Conservation (phyloP, 2,888 invertebrate genomes). For the Siphlonurus alternatus region DNA sequence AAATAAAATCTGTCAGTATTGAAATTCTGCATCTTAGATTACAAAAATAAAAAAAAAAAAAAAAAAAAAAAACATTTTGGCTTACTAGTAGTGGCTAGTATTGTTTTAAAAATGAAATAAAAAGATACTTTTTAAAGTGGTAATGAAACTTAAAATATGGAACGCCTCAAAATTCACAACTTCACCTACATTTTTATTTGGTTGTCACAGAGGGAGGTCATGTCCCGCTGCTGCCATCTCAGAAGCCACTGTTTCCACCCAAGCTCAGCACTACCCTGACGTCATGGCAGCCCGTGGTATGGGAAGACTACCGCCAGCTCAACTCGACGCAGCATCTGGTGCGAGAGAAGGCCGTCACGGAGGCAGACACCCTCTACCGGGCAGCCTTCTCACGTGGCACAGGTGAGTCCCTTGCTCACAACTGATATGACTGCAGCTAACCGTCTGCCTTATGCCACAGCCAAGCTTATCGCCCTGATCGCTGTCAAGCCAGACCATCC, state of each 20-base stretch:
- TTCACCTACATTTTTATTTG: too few species aligned
- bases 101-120: too few species aligned
- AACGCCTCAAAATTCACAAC: too few species aligned
- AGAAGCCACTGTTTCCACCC: slow-evolving; percentile 5
- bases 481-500: slow-evolving; percentile 75
- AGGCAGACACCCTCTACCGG: slow-evolving; percentile 53
- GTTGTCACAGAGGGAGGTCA: slow-evolving; percentile 7
- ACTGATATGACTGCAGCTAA: slow-evolving; percentile 3
- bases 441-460: slow-evolving; percentile 26
- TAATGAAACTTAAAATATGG: too few species aligned
- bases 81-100: too few species aligned
- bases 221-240: slow-evolving; percentile 6
- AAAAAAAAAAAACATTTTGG: too few species aligned
- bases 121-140: too few species aligned
- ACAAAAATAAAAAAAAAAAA: too few species aligned
- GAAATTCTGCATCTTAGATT: too few species aligned
- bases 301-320: slow-evolving; percentile 43
- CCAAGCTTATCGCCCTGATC: slow-evolving; percentile 58
- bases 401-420: slow-evolving; percentile 26
- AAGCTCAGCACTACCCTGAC: slow-evolving; percentile 29
- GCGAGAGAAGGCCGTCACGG: slow-evolving; percentile 37
- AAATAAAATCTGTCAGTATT: too few species aligned
- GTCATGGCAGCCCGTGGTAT: slow-evolving; percentile 51
- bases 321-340: slow-evolving; percentile 35
- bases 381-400: slow-evolving; percentile 65